Evolutionary conservation across 2,888 invertebrate species (phyloP).

Genomic region (Temnothorax rugatulus): DNA sequence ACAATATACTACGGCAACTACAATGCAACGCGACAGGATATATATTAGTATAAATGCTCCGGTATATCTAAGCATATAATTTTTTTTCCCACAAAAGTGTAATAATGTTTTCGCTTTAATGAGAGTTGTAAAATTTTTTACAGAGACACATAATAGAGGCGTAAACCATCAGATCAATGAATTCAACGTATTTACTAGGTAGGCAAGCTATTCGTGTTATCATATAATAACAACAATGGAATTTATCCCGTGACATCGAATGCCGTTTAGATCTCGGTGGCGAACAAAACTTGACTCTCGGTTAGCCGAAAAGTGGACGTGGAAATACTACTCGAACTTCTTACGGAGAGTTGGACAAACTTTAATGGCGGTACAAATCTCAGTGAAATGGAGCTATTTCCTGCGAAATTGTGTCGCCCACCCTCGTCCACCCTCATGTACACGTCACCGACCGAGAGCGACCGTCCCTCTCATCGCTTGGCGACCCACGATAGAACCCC

Average conservation of each 20-base stretch:
- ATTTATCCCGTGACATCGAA: neutral
- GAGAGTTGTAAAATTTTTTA: neutral
- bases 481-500: slow-evolving; percentile 56
- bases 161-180: neutral
- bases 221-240: neutral
- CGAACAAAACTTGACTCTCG: slow-evolving; percentile 29
- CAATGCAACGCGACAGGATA: slow-evolving; percentile 7
- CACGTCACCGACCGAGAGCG: neutral
- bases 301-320: slow-evolving; percentile 47
- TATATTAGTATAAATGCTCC: slow-evolving; percentile 26
- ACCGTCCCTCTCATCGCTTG: slow-evolving; percentile 39
- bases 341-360: slow-evolving; percentile 62
- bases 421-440: slow-evolving; percentile 42
- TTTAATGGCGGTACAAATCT: slow-evolving; percentile 81
- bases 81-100: neutral
- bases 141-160: neutral
- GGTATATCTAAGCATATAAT: neutral
- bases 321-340: slow-evolving; percentile 70
- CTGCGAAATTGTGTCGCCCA: slow-evolving; percentile 68
- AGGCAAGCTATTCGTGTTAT: neutral
- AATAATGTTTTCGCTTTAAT: neutral
- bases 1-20: slow-evolving; percentile 29
- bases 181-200: neutral
- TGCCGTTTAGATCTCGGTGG: neutral
- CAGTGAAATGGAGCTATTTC: slow-evolving; percentile 77